Conservation (phyloP, 2,797 vertebrate species). For the Micropoecilia bifurca region DNA sequence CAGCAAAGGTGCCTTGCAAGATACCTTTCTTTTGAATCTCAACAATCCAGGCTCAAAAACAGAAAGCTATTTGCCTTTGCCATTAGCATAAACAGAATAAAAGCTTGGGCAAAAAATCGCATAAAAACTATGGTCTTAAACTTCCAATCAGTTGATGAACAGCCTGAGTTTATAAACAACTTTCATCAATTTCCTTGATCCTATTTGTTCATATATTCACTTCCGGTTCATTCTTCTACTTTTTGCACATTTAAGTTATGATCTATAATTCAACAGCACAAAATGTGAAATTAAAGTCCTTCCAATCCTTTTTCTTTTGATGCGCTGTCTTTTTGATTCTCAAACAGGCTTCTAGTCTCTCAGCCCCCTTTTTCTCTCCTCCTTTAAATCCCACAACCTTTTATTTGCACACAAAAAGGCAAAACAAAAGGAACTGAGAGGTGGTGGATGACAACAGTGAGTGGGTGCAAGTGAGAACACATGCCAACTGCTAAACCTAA, state of each 20-base stretch:
- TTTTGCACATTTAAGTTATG: not conserved
- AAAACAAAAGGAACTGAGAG: conserved; percentile 43
- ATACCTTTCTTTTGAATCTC: not conserved
- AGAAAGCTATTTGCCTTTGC: not conserved
- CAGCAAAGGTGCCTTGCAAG: not conserved
- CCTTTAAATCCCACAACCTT: conserved; percentile 30
- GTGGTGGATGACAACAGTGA: conserved; percentile 37
- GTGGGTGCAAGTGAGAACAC: conserved; percentile 62
- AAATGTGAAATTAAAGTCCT: not conserved
- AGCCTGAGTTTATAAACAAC: not conserved
- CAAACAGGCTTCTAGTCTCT: conserved; percentile 9
- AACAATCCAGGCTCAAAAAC: not conserved
- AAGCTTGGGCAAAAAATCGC: not conserved
- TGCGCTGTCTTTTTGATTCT: not conserved
- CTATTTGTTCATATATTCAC: not conserved
- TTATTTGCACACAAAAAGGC: conserved; percentile 11
- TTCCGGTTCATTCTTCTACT: not conserved
- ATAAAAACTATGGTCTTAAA: not conserved
- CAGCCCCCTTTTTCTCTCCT: conserved; percentile 8
- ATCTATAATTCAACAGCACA: not conserved
- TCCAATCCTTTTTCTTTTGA: not conserved
- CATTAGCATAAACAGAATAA: not conserved
- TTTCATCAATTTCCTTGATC: not conserved
- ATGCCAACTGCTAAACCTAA: conserved; percentile 57
- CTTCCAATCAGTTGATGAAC: not conserved